phyloP scores from a whole-genome alignment of 2,113 vertebrate genomes.

The Peromyscus maniculatus region DNA sequence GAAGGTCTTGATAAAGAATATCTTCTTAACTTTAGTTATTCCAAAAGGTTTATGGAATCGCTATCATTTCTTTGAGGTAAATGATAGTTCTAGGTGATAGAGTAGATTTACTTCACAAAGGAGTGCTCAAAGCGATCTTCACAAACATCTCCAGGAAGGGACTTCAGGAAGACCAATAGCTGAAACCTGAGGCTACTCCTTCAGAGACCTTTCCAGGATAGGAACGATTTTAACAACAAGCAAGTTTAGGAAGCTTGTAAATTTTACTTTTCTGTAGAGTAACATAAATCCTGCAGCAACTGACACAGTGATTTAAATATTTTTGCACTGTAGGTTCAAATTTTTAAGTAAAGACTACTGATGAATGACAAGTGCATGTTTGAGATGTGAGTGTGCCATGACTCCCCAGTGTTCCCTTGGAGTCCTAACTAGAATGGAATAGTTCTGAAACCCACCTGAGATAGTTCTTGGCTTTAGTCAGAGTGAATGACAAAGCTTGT shows the following conservation, averaged over 20 bases:
- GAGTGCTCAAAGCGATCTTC: background rate
- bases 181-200: background rate
- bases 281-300: background rate
- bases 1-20: background rate
- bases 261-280: background rate
- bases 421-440: background rate
- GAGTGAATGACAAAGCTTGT: background rate
- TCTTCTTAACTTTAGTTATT: background rate
- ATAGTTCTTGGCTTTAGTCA: background rate
- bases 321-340: constrained; percentile 14
- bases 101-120: constrained; percentile 20
- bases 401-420: background rate
- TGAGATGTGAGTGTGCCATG: background rate
- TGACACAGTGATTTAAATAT: background rate
- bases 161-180: background rate
- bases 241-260: constrained; percentile 1
- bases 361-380: background rate
- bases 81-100: background rate
- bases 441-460: background rate
- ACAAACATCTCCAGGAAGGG: background rate
- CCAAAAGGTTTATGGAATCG: background rate
- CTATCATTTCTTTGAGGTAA: constrained; percentile 55
- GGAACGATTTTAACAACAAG: background rate
- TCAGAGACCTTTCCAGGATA: background rate
- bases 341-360: background rate